Conservation (phyloP, 2,797 vertebrate species). For the Pachyuromys duprasi region DNA sequence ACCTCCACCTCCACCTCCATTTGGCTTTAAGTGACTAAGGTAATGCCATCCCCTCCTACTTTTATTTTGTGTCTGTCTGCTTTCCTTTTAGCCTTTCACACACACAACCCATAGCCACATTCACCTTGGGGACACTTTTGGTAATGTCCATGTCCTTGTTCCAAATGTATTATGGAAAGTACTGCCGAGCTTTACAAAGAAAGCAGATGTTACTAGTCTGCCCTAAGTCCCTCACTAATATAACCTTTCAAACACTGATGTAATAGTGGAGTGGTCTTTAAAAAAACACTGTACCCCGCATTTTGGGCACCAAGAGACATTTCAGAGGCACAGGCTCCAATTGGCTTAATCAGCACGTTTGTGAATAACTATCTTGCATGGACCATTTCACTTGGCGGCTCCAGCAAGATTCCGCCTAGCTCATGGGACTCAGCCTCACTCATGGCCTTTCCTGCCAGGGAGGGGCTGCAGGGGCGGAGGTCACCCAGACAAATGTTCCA, state of each 20-base stretch:
- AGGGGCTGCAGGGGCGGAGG: neutral
- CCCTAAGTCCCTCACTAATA: neutral
- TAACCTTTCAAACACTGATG: neutral
- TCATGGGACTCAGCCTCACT: no score
- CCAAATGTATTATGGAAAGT: neutral
- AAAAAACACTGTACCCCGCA: neutral
- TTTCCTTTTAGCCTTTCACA: neutral
- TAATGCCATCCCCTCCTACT: neutral
- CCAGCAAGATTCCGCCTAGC: no score
- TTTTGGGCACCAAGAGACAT: no score
- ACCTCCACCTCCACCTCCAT: neutral
- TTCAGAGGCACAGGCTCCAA: neutral
- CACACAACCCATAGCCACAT: neutral
- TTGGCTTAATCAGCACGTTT: neutral
- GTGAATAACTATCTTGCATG: neutral
- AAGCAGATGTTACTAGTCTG: neutral
- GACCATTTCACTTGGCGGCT: neutral
- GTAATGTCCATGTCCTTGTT: neutral
- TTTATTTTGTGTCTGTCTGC: neutral
- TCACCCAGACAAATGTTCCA: no score
- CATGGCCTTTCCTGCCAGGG: neutral
- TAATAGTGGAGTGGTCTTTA: neutral
- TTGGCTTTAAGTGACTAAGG: neutral
- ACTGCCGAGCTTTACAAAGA: neutral
- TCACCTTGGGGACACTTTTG: neutral